Base-by-base conservation (phyloP, 2,888 invertebrate species). In the Nineta flava region DNA sequence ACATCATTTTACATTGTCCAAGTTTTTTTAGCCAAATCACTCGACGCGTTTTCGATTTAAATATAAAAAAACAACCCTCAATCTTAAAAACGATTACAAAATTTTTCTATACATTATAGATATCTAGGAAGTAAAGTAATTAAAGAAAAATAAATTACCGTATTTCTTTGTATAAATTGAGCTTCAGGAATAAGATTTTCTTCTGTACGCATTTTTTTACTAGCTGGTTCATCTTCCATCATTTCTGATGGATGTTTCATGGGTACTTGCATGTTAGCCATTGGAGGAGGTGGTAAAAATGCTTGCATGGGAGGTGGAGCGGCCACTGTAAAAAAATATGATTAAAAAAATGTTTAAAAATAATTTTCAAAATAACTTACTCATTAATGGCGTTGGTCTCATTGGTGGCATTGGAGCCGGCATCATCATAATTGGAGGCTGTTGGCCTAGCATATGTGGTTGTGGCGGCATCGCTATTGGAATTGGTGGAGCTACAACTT, bases 121-220 rank as follows among this genome's bases (percentile, higher is more conserved):
- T n/a, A n/a, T n/a, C n/a, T n/a, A n/a, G n/a, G n/a, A n/a, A n/a
- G n/a, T n/a, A n/a, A n/a, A 48, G 34, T n/a, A 17, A 26, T 34
- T 26, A n/a, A n/a, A n/a, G n/a, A n/a, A n/a, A 48, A 53, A 49
- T 16, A n/a, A 52, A 57, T 57, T 63, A 74, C 79, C 62, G 79
- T 76, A 63, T 83, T 79, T 58, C 79, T 70, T 10, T 79, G 70
- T 54, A 86, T 68, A 68, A 88, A 93, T 48, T 84, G 80, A 50
- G 77, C 76, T 70, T 97, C 97, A 0, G 95, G 87, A 55, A 96
- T 81, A 9, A 99, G 75, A 45, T 87, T 83, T 61, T 96, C 96
- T 66, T 97, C 97, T 0, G 90, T 91, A 54, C 93, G 79, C 53
- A 85, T 70, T 63, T 91, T 87, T 70, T 97, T 97, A 51, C 81